Percentiles rank a stretch among this genome's conserved stretches.
phyloP scores from a whole-genome alignment of 2,113 vertebrate species.

The Fulmarus glacialis region DNA sequence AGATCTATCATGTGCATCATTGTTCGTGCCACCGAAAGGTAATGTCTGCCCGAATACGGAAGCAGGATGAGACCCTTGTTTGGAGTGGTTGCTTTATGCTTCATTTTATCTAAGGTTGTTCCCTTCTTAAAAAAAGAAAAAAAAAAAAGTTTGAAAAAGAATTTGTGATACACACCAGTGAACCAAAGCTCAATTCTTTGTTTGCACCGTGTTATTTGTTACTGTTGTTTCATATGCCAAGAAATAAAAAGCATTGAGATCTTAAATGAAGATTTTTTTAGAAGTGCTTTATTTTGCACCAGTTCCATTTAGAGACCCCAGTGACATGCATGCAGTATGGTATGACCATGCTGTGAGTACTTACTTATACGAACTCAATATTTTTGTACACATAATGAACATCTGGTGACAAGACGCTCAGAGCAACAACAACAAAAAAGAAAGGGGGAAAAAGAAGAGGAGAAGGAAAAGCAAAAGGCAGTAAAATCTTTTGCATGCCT shows the following conservation, averaged over 20 bases:
- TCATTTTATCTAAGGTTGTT: background rate
- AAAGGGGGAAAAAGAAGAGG: background rate
- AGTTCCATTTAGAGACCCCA: background rate
- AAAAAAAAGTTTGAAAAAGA: background rate
- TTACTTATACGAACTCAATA: background rate
- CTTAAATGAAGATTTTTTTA: background rate
- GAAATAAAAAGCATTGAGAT: background rate
- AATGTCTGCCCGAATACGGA: background rate
- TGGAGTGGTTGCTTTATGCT: background rate
- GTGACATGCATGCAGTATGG: background rate
- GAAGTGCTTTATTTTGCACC: background rate
- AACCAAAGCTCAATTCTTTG: background rate
- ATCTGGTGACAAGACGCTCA: slow-evolving; percentile 78
- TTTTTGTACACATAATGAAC: slow-evolving; percentile 71
- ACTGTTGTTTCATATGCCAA: background rate
- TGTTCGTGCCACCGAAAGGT: background rate
- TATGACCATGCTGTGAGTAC: slow-evolving; percentile 19
- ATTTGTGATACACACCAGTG: background rate
- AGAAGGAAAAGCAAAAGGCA: slow-evolving; percentile 63
- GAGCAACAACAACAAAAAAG: slow-evolving; percentile 35
- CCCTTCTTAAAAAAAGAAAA: background rate
- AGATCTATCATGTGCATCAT: background rate
- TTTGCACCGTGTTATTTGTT: background rate
- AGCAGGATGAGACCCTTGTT: background rate
- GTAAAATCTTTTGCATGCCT: slow-evolving; percentile 70